Percentiles rank a stretch among this genome's conserved stretches.
Conservation (phyloP, 64 coral and sea anemone species). For the Actinia tenebrosa region DNA sequence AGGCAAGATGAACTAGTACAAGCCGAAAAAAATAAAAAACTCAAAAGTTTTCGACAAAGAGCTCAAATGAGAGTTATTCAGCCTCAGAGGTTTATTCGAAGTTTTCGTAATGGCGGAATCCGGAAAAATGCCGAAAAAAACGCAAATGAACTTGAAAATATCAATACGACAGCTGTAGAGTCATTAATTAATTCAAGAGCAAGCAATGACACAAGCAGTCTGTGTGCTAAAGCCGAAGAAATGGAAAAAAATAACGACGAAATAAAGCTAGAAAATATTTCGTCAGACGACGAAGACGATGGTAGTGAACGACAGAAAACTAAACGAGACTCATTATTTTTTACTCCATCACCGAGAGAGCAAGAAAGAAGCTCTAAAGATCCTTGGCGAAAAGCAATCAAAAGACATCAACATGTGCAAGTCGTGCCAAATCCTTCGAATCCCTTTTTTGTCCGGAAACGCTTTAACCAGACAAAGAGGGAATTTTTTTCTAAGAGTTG, state of each 20-base stretch:
- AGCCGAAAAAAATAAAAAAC: background rate
- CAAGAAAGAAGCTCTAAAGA: background rate
- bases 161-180: background rate
- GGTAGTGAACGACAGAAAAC: background rate
- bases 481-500: background rate
- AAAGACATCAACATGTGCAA: background rate
- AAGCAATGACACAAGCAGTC: background rate
- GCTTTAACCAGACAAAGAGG: background rate
- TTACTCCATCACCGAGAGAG: background rate
- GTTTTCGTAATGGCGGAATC: background rate
- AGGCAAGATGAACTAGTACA: background rate
- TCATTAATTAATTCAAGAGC: constrained; percentile 1
- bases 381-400: background rate
- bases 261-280: background rate
- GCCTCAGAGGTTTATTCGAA: constrained; percentile 15
- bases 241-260: background rate
- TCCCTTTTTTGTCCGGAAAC: background rate
- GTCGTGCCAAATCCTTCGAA: background rate
- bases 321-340: background rate
- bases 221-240: background rate
- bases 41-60: constrained; percentile 12
- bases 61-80: constrained; percentile 3
- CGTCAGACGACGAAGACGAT: background rate
- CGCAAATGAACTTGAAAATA: background rate
- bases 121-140: background rate